Conservation (phyloP, 92 coral and sea anemone species). For the Nematostella vectensis region DNA sequence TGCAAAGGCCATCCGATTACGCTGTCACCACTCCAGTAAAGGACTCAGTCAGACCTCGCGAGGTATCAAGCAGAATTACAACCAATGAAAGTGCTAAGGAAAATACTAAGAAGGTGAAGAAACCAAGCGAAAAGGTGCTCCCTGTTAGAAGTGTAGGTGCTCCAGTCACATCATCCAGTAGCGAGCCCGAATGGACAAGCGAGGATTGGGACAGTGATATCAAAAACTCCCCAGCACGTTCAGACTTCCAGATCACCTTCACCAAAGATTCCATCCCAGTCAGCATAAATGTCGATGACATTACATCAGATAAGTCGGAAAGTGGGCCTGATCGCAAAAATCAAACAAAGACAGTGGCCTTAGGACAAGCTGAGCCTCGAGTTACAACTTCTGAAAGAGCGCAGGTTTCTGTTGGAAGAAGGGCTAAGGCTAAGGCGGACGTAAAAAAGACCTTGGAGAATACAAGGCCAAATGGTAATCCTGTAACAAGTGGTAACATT, state of each 20-base stretch:
- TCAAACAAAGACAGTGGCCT: neutral
- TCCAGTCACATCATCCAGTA: neutral
- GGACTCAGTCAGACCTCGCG: neutral
- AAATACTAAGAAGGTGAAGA: neutral
- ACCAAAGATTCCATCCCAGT: slow-evolving; percentile 29
- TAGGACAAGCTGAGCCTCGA: neutral
- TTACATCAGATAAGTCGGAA: slow-evolving; percentile 1
- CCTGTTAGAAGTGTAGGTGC: too few relatives aligned
- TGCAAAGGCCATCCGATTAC: slow-evolving; percentile 28
- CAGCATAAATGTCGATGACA: slow-evolving; percentile 36
- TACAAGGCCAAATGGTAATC: too few relatives aligned
- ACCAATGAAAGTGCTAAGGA: neutral
- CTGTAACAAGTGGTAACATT: too few relatives aligned
- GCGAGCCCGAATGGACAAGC: neutral
- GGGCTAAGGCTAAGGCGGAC: too few relatives aligned
- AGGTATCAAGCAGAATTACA: neutral
- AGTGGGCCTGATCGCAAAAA: neutral
- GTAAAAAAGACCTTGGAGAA: too few relatives aligned
- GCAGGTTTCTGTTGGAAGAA: too few relatives aligned
- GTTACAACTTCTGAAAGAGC: too few relatives aligned
- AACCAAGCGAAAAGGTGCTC: neutral
- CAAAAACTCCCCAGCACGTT: slow-evolving; percentile 11
- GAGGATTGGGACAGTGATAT: slow-evolving; percentile 53
- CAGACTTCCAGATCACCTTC: slow-evolving; percentile 16
- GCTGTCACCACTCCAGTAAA: slow-evolving; percentile 19